A percentile compares a stretch with the other conserved stretches of the same genome.
Evolutionary conservation across 64 coral and sea anemone species (phyloP).

Genomic region (Montipora cactus): DNA sequence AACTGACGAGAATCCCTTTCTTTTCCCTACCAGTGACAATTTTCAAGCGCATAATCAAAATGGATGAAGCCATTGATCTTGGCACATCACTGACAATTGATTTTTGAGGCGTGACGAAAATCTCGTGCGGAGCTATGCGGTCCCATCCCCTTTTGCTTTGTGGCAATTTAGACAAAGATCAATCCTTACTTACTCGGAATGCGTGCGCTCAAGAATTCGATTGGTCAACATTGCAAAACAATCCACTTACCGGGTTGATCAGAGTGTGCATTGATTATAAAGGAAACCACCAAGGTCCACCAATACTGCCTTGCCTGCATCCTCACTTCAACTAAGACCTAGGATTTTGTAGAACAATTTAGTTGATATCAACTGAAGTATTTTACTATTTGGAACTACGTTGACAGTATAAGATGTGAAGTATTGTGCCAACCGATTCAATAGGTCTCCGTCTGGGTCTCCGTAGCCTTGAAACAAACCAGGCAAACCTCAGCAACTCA

Average conservation of each 20-base stretch:
- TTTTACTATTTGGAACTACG: not conserved
- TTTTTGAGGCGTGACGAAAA: conserved; percentile 53
- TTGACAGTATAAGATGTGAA: not conserved
- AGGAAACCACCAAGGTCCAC: conserved; percentile 34
- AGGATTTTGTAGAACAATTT: conserved; percentile 1
- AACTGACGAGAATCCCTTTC: not conserved
- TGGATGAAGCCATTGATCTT: conserved; percentile 52
- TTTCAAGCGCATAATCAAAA: conserved; percentile 25
- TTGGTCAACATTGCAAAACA: conserved; percentile 17
- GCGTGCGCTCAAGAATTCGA: not conserved
- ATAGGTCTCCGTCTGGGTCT: too few relatives aligned
- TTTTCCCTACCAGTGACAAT: not conserved
- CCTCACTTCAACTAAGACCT: conserved; percentile 20
- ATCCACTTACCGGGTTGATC: conserved; percentile 50
- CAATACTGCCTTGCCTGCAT: conserved; percentile 10
- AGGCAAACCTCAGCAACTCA: too few relatives aligned
- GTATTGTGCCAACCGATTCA: too few relatives aligned
- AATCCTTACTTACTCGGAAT: not conserved
- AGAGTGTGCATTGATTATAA: conserved; percentile 25
- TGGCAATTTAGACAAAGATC: conserved; percentile 19
- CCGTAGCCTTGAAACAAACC: too few relatives aligned
- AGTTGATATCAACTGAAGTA: not conserved
- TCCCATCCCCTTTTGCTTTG: not conserved
- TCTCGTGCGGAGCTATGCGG: conserved; percentile 10
- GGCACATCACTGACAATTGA: conserved; percentile 53